Evolutionary conservation across 2,113 vertebrate species (phyloP), one percentile per base, ranked within the genome.

Genomic region (Condylura cristata): DNA sequence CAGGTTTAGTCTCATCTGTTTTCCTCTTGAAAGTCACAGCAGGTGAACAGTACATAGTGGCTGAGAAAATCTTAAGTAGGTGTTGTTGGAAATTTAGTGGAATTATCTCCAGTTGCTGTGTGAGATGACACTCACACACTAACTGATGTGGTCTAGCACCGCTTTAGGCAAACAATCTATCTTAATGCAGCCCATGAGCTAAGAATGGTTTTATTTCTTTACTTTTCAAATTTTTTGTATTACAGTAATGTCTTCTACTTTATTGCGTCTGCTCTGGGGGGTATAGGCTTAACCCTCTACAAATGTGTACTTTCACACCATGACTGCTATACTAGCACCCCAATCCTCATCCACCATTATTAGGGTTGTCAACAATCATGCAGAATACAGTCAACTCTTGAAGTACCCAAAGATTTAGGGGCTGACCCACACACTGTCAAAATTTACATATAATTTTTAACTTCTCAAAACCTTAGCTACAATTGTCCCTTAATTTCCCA

Each of bases 181-280:
- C 65, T 13, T 22, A 28, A 8, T 46, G 5, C 32, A 22, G 46
- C 53, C 79, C 20, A 4, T 18, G 26, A 91, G 17, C 22, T 74
- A 68, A 74, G 41, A 86, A 63, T 81, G 48, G 17, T 72, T 65
- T 86, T 53, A 53, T 53, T 53, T 53, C 61, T 66, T 82, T 56
- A 56, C 7, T 56, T 22, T 56, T 56, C 53, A 56, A 56, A 22
- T 56, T 56, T 8, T 22, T 3, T 56, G 20, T 56, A 22, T 56
- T 56, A 20, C 20, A 20, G 20, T 56, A 22, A 22, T 24, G 20
- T 56, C 48, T 51, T 56, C 53, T 56, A 22, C 53, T 22, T 56
- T 20, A 56, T 22, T 56, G 53, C 7, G 7, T 56, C 17, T 22
- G 20, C 53, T 56, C 20, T 56, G 7, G 20, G 18, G 18, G 20